These are phyloP conservation scores for Burhinus bistriatus DNA, from an alignment of 2,113 vertebrate species.

Conservation along the genomic window DNA sequence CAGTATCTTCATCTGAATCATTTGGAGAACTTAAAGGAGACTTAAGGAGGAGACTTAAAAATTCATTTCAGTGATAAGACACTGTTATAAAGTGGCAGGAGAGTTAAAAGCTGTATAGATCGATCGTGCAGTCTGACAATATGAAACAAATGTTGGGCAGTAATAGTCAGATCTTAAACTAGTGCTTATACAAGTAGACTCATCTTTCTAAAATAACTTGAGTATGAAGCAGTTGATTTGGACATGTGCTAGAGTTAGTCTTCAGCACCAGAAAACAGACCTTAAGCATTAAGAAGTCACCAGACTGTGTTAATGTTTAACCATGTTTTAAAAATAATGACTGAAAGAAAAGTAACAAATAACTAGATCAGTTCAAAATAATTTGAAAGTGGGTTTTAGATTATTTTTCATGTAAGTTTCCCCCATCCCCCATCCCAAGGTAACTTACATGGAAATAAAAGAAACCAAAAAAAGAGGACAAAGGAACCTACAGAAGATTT, in stretches of 20 bases:
- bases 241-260: not conserved
- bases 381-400: constrained; percentile 50
- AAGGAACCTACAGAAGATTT: constrained; percentile 70
- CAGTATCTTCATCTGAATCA: not conserved
- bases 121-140: not conserved
- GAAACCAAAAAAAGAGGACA: constrained; percentile 75
- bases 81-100: not conserved
- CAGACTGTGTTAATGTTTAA: constrained; percentile 16
- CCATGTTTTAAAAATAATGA: constrained; percentile 32
- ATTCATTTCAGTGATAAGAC: not conserved
- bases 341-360: constrained; percentile 57
- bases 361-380: constrained; percentile 34
- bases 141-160: not conserved
- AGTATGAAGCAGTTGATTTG: not conserved
- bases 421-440: constrained; percentile 71
- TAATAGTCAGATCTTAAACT: not conserved
- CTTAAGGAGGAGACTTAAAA: not conserved
- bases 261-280: not conserved
- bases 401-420: constrained; percentile 67
- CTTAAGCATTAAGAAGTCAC: not conserved
- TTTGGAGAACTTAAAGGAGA: not conserved
- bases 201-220: not conserved
- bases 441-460: constrained; percentile 77
- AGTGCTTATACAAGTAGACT: not conserved
- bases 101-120: not conserved